Percentiles rank a stretch among this genome's conserved stretches.
phyloP scores from a whole-genome alignment of 1,140 invertebrate species.

The Bicyclus anynana region DNA sequence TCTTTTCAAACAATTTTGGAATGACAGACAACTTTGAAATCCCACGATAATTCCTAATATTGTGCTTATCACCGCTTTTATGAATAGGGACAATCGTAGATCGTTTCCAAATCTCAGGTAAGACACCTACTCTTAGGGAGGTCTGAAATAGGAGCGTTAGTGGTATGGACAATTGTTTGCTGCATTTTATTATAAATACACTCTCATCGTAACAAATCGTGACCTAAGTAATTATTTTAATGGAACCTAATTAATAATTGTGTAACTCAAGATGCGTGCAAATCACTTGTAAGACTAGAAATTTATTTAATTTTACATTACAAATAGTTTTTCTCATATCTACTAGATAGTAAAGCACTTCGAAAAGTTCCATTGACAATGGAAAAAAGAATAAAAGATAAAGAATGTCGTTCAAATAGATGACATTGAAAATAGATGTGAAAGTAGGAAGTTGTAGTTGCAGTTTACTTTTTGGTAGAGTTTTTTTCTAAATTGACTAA shows the following conservation, averaged over 20 bases:
- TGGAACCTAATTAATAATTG: slow-evolving; percentile 25
- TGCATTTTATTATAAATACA: slow-evolving; percentile 60
- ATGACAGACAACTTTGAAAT: no score
- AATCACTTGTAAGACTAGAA: slow-evolving; percentile 67
- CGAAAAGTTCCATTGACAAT: slow-evolving; percentile 59
- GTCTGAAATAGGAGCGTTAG: no score
- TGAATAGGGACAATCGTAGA: no score
- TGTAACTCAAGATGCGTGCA: slow-evolving; percentile 57
- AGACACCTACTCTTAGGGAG: no score
- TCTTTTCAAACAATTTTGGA: no score
- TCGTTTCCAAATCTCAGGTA: no score
- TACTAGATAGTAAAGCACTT: slow-evolving; percentile 77
- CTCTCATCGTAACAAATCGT: slow-evolving; percentile 58
- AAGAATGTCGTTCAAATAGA: not conserved
- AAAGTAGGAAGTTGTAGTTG: not conserved
- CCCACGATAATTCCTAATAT: no score
- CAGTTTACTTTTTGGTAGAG: not conserved
- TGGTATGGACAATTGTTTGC: no score
- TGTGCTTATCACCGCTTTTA: no score
- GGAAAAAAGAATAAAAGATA: slow-evolving; percentile 8
- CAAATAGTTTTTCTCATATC: slow-evolving; percentile 68
- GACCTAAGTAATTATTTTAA: slow-evolving; percentile 37
- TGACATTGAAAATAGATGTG: slow-evolving; percentile 4
- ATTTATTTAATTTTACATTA: slow-evolving; percentile 66
- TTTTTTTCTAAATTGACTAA: slow-evolving; percentile 56